phyloP scores from a whole-genome alignment of 2,888 invertebrate genomes.

The Bombylius major region DNA sequence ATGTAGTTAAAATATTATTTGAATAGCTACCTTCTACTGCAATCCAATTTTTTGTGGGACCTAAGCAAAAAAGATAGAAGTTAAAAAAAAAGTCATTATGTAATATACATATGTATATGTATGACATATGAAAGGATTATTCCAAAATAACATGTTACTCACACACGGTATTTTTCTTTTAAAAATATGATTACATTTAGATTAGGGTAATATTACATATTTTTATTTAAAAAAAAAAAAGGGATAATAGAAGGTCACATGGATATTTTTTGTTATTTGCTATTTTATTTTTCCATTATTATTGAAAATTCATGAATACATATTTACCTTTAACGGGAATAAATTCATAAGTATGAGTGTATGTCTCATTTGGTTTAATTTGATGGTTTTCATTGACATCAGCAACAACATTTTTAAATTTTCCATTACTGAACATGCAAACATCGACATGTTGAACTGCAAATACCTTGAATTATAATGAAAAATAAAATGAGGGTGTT shows the following conservation, averaged over 20 bases:
- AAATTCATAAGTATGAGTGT: constrained; percentile 49
- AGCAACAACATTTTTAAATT: constrained; percentile 69
- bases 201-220: too few relatives aligned
- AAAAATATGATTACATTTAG: too few relatives aligned
- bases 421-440: constrained; percentile 84
- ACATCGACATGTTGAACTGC: constrained; percentile 80
- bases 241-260: too few relatives aligned
- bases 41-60: constrained; percentile 75
- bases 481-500: background rate
- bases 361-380: constrained; percentile 47
- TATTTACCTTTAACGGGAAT: constrained; percentile 47
- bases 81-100: background rate
- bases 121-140: too few relatives aligned
- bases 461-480: constrained; percentile 45
- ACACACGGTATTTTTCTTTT: too few relatives aligned
- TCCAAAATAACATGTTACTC: too few relatives aligned
- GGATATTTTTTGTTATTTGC: too few relatives aligned
- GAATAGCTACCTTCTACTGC: constrained; percentile 68
- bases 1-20: constrained; percentile 33
- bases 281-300: too few relatives aligned
- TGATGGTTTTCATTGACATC: constrained; percentile 51
- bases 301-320: too few relatives aligned
- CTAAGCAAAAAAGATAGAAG: constrained; percentile 24
- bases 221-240: too few relatives aligned
- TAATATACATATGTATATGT: too few relatives aligned